Evolutionary conservation across 2,797 vertebrate genomes (phyloP).

Genomic region (Microcaecilia unicolor): DNA sequence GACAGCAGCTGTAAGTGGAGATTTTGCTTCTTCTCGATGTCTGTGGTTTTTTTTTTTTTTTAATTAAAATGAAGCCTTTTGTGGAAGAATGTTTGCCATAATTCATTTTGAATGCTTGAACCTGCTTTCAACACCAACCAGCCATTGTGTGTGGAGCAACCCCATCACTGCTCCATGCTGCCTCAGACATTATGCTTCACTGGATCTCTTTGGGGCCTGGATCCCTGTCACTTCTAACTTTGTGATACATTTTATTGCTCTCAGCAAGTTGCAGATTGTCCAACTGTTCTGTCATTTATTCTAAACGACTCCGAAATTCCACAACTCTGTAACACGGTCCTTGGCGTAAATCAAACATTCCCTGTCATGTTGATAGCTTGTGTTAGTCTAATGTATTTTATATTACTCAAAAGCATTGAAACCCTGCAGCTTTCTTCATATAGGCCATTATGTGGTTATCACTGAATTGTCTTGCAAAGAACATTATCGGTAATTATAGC

Average conservation of each 20-base stretch:
- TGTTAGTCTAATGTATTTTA: conserved; percentile 76
- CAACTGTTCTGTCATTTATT: conserved; percentile 52
- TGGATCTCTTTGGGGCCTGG: background rate
- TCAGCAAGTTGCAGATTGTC: conserved; percentile 55
- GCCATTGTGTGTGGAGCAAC: fast-evolving
- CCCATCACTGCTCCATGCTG: background rate
- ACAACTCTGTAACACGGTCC: conserved; percentile 41
- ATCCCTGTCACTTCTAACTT: conserved; percentile 23
- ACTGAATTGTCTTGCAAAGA: conserved; percentile 76
- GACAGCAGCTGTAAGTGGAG: too few species aligned
- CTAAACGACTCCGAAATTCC: conserved; percentile 33
- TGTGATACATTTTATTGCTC: conserved; percentile 27
- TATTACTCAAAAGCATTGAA: conserved; percentile 69
- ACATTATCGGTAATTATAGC: conserved; percentile 99
- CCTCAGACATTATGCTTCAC: background rate
- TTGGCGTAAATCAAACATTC: conserved; percentile 70
- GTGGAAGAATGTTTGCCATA: too few species aligned
- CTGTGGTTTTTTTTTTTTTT: fast-evolving
- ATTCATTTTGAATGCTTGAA: background rate
- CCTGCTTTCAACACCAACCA: fast-evolving
- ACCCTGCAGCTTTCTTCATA: conserved; percentile 74
- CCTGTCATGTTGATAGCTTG: conserved; percentile 72
- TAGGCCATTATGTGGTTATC: conserved; percentile 76
- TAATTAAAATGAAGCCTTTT: background rate
- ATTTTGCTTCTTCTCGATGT: background rate